Conservation (phyloP, 2,797 vertebrate genomes). For the Neoniphon sammara region DNA sequence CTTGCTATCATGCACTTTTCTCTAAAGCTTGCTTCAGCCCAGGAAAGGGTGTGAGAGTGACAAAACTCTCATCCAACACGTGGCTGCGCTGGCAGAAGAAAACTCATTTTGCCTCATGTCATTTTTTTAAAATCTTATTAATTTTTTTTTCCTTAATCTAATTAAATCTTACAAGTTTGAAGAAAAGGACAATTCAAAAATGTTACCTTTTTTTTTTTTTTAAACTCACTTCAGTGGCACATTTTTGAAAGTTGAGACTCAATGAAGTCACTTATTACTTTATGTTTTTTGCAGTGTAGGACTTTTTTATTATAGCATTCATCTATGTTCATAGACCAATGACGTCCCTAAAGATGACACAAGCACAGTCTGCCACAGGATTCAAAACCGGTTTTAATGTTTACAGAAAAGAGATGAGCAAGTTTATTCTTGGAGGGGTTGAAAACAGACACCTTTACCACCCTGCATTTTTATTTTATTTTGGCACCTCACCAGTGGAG, state of each 20-base stretch:
- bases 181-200: no score
- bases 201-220: no score
- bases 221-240: no score
- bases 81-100: neutral
- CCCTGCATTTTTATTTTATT: no score
- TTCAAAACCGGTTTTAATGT: constrained; percentile 58
- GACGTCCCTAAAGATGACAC: neutral
- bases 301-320: neutral
- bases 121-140: neutral
- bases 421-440: constrained; percentile 21
- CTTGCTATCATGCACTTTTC: constrained; percentile 5
- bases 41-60: neutral
- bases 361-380: neutral
- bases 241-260: no score
- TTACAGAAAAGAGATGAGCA: constrained; percentile 41
- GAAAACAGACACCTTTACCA: constrained; percentile 9
- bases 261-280: neutral
- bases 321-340: constrained; percentile 13
- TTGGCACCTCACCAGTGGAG: no score
- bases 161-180: no score
- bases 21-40: neutral
- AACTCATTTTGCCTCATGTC: no score
- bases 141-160: no score
- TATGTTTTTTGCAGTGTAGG: neutral
- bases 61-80: neutral